These are phyloP conservation scores for Hystrix brachyura DNA, from an alignment of 2,113 vertebrate species.

Conservation along the genomic window DNA sequence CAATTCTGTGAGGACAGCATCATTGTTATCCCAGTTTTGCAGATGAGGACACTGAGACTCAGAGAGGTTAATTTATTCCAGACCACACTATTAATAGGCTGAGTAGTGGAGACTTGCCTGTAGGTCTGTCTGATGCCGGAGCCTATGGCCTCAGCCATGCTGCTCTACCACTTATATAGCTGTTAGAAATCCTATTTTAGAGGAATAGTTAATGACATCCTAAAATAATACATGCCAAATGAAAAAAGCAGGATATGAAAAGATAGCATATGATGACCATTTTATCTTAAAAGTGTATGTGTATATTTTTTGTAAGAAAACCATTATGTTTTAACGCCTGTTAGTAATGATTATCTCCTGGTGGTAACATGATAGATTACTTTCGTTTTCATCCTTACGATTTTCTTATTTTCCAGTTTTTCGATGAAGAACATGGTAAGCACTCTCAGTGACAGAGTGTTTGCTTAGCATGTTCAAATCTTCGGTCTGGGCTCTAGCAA, in stretches of 20 bases:
- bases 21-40: slow-evolving; percentile 11
- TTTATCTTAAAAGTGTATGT: slow-evolving; percentile 31
- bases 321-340: not conserved
- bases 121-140: slow-evolving; percentile 25
- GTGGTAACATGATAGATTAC: not conserved
- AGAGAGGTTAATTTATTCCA: slow-evolving; percentile 44
- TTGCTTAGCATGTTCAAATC: not conserved
- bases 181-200: slow-evolving; percentile 53
- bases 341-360: slow-evolving; percentile 22
- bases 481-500: not conserved
- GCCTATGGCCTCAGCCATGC: not conserved
- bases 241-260: slow-evolving; percentile 2
- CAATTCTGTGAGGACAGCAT: not conserved
- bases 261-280: not conserved
- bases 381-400: slow-evolving; percentile 34
- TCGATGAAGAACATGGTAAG: slow-evolving; percentile 6
- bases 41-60: not conserved
- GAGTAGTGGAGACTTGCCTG: slow-evolving; percentile 19
- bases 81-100: not conserved
- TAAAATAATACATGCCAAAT: slow-evolving; percentile 50
- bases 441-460: not conserved
- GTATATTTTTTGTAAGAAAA: slow-evolving; percentile 40
- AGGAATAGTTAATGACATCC: slow-evolving; percentile 33
- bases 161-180: not conserved
- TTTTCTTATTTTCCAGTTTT: slow-evolving; percentile 65